Evolutionary conservation across 92 coral and sea anemone species (phyloP).

Genomic region (Parazoanthus darwini): DNA sequence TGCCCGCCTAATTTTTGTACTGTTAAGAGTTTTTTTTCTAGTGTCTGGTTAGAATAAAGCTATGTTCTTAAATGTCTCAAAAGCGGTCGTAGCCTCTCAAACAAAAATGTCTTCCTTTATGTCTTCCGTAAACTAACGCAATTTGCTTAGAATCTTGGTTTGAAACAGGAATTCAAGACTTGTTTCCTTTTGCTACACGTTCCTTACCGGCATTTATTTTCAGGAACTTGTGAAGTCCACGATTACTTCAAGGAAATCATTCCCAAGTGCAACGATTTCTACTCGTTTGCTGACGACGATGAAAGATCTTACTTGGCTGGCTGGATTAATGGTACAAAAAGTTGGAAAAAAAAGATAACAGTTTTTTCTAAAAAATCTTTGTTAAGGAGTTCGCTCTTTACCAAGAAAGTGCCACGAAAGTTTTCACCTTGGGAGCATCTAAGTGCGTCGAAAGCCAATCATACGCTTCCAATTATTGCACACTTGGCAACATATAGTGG

Average conservation of each 20-base stretch:
- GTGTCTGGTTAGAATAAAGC: no score
- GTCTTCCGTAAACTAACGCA: no score
- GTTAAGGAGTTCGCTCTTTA: neutral
- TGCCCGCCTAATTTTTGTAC: no score
- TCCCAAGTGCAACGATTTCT: constrained; percentile 22
- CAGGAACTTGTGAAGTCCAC: constrained; percentile 30
- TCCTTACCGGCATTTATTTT: neutral
- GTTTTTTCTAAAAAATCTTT: neutral
- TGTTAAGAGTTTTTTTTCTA: no score
- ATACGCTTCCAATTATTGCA: constrained; percentile 17
- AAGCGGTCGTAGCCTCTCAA: no score
- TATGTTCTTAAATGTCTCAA: no score
- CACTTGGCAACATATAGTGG: constrained; percentile 26
- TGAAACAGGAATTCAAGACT: no score
- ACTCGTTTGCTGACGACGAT: neutral
- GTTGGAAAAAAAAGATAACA: neutral
- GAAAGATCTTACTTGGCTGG: constrained; percentile 4
- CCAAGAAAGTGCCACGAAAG: neutral
- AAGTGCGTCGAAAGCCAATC: constrained; percentile 29
- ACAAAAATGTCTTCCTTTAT: no score
- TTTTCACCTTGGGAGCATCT: constrained; percentile 18
- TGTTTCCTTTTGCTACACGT: no score
- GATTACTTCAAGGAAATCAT: neutral
- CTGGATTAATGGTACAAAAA: constrained; percentile 22
- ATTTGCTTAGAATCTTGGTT: no score